Conservation (phyloP, 2,113 vertebrate genomes). For the Tricholaema leucomelas region DNA sequence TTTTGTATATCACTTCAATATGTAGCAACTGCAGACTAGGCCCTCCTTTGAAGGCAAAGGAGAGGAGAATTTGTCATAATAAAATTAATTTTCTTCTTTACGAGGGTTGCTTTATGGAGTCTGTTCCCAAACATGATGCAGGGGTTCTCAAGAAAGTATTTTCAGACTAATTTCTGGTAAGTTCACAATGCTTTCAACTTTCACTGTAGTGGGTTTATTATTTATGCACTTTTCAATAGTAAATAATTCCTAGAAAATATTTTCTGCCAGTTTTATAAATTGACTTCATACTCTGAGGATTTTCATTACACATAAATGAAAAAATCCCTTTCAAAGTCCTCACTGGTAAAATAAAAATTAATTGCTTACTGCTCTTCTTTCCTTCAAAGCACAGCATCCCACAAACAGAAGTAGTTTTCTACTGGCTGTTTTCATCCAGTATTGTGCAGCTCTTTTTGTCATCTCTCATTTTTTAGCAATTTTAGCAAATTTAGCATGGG, state of each 20-base stretch:
- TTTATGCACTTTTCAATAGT: not conserved
- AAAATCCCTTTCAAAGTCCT: not conserved
- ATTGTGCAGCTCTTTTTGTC: not conserved
- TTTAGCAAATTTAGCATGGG: not conserved
- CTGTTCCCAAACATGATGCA: not conserved
- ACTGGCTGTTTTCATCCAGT: not conserved
- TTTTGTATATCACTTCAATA: not conserved
- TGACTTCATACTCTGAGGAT: not conserved
- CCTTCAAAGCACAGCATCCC: not conserved
- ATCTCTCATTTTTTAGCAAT: not conserved
- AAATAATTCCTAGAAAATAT: not conserved
- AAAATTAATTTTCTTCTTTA: not conserved
- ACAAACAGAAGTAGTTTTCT: not conserved
- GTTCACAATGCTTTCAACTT: not conserved
- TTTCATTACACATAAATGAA: not conserved
- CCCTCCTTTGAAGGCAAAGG: not conserved
- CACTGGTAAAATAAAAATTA: not conserved
- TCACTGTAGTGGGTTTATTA: not conserved
- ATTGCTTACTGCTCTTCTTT: not conserved
- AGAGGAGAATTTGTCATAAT: not conserved
- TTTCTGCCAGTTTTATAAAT: not conserved
- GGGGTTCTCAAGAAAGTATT: not conserved
- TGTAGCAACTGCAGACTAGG: accelerated
- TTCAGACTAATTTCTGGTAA: not conserved
- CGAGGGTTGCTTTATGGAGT: not conserved